Percentiles rank a stretch among this genome's conserved stretches.
Evolutionary conservation across 2,113 vertebrate species (phyloP).

Genomic region (Okapia johnstoni): DNA sequence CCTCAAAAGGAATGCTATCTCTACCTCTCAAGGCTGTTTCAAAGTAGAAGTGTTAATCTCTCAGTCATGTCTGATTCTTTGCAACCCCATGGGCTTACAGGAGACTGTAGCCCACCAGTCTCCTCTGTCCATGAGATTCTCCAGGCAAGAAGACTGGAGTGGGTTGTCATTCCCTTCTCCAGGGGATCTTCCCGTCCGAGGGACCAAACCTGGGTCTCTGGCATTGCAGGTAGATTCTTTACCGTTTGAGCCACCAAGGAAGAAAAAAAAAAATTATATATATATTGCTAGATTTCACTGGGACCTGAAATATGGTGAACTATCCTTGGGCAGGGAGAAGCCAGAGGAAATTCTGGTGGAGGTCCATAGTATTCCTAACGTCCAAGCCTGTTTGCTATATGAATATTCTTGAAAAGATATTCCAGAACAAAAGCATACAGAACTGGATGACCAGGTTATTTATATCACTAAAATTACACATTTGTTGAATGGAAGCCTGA

Average conservation of each 20-base stretch:
- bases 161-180: too few relatives aligned
- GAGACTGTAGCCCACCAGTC: background rate
- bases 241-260: too few relatives aligned
- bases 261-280: too few relatives aligned
- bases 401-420: background rate
- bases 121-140: background rate
- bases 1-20: background rate
- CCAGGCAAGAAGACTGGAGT: too few relatives aligned
- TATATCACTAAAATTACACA: background rate
- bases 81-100: background rate
- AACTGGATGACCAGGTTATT: background rate
- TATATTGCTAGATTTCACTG: background rate
- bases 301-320: background rate
- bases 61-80: background rate
- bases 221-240: too few relatives aligned
- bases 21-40: background rate
- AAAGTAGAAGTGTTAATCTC: background rate
- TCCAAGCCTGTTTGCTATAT: background rate
- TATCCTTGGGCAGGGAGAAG: background rate
- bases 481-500: background rate
- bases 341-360: background rate
- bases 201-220: too few relatives aligned
- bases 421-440: background rate
- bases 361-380: background rate
- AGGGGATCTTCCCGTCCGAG: too few relatives aligned